Evolutionary conservation across 2,113 vertebrate species (phyloP).

Genomic region (Sterrhoptilus dennistouni): DNA sequence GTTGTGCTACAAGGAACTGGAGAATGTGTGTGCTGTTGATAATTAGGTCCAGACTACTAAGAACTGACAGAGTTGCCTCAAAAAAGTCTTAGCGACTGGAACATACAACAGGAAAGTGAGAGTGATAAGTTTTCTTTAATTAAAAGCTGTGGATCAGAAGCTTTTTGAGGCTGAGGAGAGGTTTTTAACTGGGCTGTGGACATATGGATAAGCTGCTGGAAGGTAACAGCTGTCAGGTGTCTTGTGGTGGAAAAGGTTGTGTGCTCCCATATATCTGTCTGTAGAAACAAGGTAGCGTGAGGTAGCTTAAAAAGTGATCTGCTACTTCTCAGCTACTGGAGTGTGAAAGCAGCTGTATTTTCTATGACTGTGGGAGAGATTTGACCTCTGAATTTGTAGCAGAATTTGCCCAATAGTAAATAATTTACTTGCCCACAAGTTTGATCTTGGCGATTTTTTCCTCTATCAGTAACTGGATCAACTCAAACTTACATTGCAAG

Average conservation of each 20-base stretch:
- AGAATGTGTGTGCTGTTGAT: neutral
- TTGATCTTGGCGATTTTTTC: neutral
- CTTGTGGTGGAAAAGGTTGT: neutral
- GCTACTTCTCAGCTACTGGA: neutral
- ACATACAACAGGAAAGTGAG: neutral
- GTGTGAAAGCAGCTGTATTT: neutral
- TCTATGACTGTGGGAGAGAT: neutral
- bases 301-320: neutral
- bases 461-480: neutral
- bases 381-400: neutral
- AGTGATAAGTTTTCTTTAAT: neutral
- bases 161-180: neutral
- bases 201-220: neutral
- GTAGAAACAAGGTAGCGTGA: neutral
- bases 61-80: neutral
- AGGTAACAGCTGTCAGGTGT: neutral
- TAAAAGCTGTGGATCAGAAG: neutral
- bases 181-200: neutral
- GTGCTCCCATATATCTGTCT: neutral
- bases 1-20: neutral
- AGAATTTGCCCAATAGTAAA: neutral
- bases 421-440: neutral
- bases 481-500: neutral
- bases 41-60: neutral
- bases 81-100: neutral